A percentile compares a stretch with the other conserved stretches of the same genome.
phyloP scores from a whole-genome alignment of 1,140 invertebrate species.

The Neoseiulus cucumeris region DNA sequence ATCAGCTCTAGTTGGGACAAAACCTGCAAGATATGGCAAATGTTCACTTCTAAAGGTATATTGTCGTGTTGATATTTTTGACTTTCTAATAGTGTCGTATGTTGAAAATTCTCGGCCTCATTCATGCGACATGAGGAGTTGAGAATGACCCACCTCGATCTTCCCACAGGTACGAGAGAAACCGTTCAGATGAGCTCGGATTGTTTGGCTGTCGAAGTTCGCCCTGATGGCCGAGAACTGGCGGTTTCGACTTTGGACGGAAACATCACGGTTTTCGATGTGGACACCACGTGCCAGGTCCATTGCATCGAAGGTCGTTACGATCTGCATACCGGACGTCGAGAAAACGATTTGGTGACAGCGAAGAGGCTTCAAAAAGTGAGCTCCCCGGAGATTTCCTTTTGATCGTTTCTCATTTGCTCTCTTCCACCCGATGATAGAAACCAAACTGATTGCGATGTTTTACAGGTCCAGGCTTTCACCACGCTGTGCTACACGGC shows the following conservation, averaged over 20 bases:
- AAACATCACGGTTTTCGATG: conserved; percentile 64
- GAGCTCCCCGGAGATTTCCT: not conserved
- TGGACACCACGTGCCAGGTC: conserved; percentile 44
- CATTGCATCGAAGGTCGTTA: conserved; percentile 62
- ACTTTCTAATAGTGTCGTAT: too few relatives aligned
- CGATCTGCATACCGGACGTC: conserved; percentile 61
- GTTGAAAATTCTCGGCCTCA: too few relatives aligned
- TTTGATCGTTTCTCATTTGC: too few relatives aligned
- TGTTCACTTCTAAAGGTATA: conserved; percentile 55
- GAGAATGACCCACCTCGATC: too few relatives aligned
- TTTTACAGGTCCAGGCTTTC: conserved; percentile 52
- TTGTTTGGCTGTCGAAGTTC: conserved; percentile 49
- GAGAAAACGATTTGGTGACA: conserved; percentile 63
- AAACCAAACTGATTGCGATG: too few relatives aligned
- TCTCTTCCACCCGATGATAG: too few relatives aligned
- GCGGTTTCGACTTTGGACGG: conserved; percentile 76
- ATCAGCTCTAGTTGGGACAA: conserved; percentile 86
- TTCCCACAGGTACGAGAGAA: not conserved
- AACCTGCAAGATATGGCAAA: conserved; percentile 74
- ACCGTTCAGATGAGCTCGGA: not conserved
- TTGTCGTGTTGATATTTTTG: too few relatives aligned
- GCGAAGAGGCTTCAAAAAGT: conserved; percentile 55
- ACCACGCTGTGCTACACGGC: conserved; percentile 71
- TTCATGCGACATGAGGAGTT: too few relatives aligned
- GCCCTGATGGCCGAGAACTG: conserved; percentile 70